These are phyloP conservation scores for Temnopleurus reevesii DNA, from an alignment of 53 echinoderm and acorn worm species.

Conservation along the genomic window DNA sequence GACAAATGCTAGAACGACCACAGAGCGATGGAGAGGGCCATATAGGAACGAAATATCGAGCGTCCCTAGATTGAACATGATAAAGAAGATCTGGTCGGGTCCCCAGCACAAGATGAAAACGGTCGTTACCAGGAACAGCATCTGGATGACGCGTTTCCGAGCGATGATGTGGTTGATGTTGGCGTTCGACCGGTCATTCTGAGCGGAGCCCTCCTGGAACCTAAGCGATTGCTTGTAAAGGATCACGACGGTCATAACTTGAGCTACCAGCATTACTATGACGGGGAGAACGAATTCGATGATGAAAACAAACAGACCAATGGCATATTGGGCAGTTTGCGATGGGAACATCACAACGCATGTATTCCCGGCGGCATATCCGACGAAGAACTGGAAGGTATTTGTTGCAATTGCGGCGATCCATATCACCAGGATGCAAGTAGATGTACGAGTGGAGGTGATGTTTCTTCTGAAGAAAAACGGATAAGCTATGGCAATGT, in stretches of 20 bases:
- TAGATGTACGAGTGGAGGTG: slow-evolving; percentile 29
- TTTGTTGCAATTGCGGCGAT: background rate
- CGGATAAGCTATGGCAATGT: slow-evolving; percentile 65
- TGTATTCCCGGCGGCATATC: background rate
- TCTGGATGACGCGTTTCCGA: slow-evolving; percentile 63
- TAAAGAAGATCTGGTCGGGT: slow-evolving; percentile 69
- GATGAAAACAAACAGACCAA: slow-evolving; percentile 63
- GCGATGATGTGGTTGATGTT: slow-evolving; percentile 62
- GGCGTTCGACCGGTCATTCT: background rate
- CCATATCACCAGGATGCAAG: slow-evolving; percentile 54
- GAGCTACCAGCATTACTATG: slow-evolving; percentile 65
- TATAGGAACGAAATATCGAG: slow-evolving; percentile 41
- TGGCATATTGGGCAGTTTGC: slow-evolving; percentile 3
- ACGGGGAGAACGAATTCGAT: slow-evolving; percentile 65
- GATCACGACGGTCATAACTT: slow-evolving; percentile 46
- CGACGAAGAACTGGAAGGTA: background rate
- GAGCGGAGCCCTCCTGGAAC: background rate
- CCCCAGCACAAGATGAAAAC: slow-evolving; percentile 77
- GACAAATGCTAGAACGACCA: slow-evolving; percentile 71
- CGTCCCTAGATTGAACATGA: slow-evolving; percentile 64
- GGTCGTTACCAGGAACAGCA: slow-evolving; percentile 70
- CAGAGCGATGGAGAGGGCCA: slow-evolving; percentile 58
- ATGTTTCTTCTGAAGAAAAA: slow-evolving; percentile 54
- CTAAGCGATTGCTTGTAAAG: slow-evolving; percentile 59
- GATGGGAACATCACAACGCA: slow-evolving; percentile 25